phyloP scores from a whole-genome alignment of 2,113 vertebrate genomes.

The Pycnonotus jocosus region DNA sequence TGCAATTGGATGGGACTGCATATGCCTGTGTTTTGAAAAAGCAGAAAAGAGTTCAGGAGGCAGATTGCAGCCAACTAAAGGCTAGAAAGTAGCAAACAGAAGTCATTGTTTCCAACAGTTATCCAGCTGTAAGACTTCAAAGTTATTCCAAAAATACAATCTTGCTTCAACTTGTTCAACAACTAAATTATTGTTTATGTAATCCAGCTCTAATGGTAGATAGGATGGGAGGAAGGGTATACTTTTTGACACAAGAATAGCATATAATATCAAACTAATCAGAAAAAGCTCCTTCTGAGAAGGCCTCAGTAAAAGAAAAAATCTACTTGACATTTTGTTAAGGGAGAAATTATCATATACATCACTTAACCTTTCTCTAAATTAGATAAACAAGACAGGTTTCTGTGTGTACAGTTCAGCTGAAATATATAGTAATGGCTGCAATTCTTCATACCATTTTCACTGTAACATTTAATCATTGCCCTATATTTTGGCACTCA shows the following conservation, averaged over 20 bases:
- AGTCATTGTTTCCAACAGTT: background rate
- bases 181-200: background rate
- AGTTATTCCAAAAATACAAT: background rate
- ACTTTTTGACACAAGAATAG: background rate
- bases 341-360: background rate
- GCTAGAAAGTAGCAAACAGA: background rate
- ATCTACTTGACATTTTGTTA: background rate
- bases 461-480: background rate
- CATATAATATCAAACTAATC: background rate
- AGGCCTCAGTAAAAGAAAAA: background rate
- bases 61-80: background rate
- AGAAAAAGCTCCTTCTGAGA: background rate
- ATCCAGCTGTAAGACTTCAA: background rate
- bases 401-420: background rate
- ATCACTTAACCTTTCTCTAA: background rate
- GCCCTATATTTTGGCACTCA: background rate
- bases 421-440: background rate
- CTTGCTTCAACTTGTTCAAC: background rate
- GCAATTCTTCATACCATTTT: background rate
- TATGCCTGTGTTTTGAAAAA: background rate
- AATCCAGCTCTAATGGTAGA: background rate
- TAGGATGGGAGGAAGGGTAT: background rate
- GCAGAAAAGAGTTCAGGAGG: background rate
- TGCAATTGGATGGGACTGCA: background rate
- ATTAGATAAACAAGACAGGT: background rate